Percentiles rank a stretch among this genome's conserved stretches.
Conservation (phyloP, 2,888 invertebrate species). For the Ceramica pisi region DNA sequence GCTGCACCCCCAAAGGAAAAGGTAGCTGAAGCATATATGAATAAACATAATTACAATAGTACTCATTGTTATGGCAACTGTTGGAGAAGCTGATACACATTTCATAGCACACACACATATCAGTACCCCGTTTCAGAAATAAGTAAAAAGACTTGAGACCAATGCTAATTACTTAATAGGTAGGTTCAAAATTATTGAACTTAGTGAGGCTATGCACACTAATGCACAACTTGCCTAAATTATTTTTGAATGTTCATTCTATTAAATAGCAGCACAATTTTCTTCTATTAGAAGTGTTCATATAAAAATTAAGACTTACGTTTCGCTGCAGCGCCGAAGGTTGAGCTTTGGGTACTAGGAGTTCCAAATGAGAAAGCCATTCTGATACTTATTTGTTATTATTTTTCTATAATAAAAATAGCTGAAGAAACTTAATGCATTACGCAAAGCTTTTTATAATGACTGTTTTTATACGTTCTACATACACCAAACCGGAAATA, state of each 20-base stretch:
- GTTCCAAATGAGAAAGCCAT: constrained; percentile 88
- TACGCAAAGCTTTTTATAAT: background rate
- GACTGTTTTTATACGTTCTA: background rate
- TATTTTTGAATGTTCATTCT: background rate
- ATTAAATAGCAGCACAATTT: too few species aligned
- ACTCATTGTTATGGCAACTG: background rate
- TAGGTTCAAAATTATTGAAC: too few species aligned
- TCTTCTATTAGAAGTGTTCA: background rate
- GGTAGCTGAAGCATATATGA: constrained; percentile 76
- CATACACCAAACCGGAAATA: background rate
- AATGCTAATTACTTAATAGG: too few species aligned
- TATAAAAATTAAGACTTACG: constrained; percentile 81
- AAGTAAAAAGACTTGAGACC: too few species aligned
- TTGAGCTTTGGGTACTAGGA: constrained; percentile 78
- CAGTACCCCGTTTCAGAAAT: too few species aligned
- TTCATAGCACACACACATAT: background rate
- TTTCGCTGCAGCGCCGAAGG: constrained; percentile 90
- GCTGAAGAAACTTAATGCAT: constrained; percentile 24
- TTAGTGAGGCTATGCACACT: too few species aligned
- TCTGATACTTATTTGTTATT: constrained; percentile 8
- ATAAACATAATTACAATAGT: background rate
- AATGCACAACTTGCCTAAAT: background rate
- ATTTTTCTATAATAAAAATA: background rate
- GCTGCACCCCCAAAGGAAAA: constrained; percentile 90
- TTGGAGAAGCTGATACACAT: too few species aligned